Base-by-base conservation (phyloP, 2,797 vertebrate genomes). In the Cuniculus paca region DNA sequence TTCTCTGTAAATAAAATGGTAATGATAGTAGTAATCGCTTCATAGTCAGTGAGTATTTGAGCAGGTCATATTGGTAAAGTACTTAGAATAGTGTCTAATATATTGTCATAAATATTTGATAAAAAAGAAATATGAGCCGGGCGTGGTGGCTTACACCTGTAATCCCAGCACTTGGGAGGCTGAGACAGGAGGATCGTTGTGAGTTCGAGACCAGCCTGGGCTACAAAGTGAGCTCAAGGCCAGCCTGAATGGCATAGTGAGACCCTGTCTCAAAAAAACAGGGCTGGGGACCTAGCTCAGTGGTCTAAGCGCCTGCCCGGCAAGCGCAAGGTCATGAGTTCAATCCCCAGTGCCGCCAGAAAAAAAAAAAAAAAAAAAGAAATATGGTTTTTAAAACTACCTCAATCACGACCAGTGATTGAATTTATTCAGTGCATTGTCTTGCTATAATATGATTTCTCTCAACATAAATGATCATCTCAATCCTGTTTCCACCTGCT, bases 361-460 rank as follows among this genome's bases (percentile, higher is more conserved):
- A n/a, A n/a, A n/a, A n/a, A n/a, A 24, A 68, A 92, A 91, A 88
- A 70, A n/a, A 24, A 68, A 92, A 91, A 88, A 70, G 42, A 79
- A 84, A 42, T 72, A 7, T 26, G 28, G 9, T 61, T 78, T 91
- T 34, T 28, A 26, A 90, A 60, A 52, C 54, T 63, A 63, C 50
- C 7, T 83, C 12, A 1, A 80, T 61, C n/a, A 50, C 42, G 42
- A 80, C 7, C 58, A 60, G 26, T 56, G 48, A 79, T n/a, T 72
- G 2, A n/a, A 52, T 28, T 50, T 72, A 56, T 12, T 36, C 4
- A 22, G 58, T 58, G 24, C 2, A 45, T 50, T 75, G 28, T 83
- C 42, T 26, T 68, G 4, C 10, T 60, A 65, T n/a, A 80, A 60
- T 58, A 87, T 82, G 2, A 79, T 65, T 63, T 72, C 20, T 83